Base-by-base conservation (phyloP, 2,113 vertebrate species). In the Rhea americana region DNA sequence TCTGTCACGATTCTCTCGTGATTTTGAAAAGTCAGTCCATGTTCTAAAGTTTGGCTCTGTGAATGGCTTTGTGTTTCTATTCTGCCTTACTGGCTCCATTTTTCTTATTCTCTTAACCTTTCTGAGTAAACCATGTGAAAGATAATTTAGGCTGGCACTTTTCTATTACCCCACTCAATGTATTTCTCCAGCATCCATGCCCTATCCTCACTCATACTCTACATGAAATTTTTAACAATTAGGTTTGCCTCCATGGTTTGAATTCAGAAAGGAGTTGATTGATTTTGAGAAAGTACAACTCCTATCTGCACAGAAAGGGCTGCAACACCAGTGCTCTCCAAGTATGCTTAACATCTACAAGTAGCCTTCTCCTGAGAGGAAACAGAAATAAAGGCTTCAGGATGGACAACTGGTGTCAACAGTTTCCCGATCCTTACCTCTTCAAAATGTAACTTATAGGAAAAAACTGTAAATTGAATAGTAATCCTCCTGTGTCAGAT, bases 111-210 rank as follows among this genome's bases (percentile, higher is more conserved):
- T 51, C 18, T n/a, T 85, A 89, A 67, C 47, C 24, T 75, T 93
- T 51, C 39, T 51, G 25, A 26, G 56, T 84, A 93, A 95, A 84
- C 32, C 59, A 19, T 53, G 55, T 67, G 68, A 86, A 88, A 91
- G 61, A 75, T 30, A 81, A 95, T 94, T 93, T 86, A 78, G 61
- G 30, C 43, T 91, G 85, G 68, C 85, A 94, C 65, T 32, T 88
- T 37, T 77, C 30, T 88, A 28, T 81, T 74, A 13, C 68, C 88
- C 88, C 65, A 48, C 56, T 39, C 76, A 71, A 28, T 39, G 43
- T 9, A 47, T 80, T 92, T 91, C 72, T 80, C 26, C 72, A 85
- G 41, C 28, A 67, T 55, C 25, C 2, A 1, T 66, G 10, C 45
- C 80, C 59, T 91, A 47, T 82, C 61, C 61, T 92, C 7, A 4